A percentile compares a stretch with the other conserved stretches of the same genome.
Evolutionary conservation across 1,140 invertebrate genomes (phyloP).

Genomic region (Copidosoma floridanum): DNA sequence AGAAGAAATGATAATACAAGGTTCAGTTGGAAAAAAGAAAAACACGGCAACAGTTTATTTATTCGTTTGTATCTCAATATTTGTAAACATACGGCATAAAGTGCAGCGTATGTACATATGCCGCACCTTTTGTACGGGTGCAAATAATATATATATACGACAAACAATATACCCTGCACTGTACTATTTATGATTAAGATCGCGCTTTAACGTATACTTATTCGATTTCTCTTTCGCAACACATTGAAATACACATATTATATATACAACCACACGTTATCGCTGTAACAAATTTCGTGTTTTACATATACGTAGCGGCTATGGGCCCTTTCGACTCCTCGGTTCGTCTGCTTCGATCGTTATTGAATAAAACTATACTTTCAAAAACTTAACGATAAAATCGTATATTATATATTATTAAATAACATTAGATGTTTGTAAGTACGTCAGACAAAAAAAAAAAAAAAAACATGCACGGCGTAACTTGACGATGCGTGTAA

Average conservation of each 20-base stretch:
- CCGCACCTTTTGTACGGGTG: too few species aligned
- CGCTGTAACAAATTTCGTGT: background rate
- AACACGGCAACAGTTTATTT: slow-evolving; percentile 25
- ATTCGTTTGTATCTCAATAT: background rate
- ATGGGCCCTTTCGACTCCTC: too few species aligned
- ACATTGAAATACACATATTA: slow-evolving; percentile 6
- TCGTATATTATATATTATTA: too few species aligned
- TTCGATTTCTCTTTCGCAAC: too few species aligned
- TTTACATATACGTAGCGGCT: slow-evolving; percentile 10
- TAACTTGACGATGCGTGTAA: slow-evolving; percentile 12
- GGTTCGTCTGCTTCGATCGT: too few species aligned
- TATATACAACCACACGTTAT: slow-evolving; percentile 15
- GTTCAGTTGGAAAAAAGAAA: too few species aligned
- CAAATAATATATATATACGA: slow-evolving; percentile 12
- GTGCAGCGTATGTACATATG: background rate
- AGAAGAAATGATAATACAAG: too few species aligned
- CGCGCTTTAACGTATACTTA: too few species aligned
- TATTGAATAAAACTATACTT: slow-evolving; percentile 7
- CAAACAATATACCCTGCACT: too few species aligned
- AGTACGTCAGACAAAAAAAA: too few species aligned
- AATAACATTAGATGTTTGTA: slow-evolving; percentile 10
- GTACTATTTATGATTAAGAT: too few species aligned
- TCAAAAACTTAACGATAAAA: slow-evolving; percentile 8
- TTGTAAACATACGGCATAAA: slow-evolving; percentile 13
- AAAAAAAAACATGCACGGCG: slow-evolving; percentile 1